Evolutionary conservation across 2,888 invertebrate species (phyloP), one percentile per base, ranked within the genome.

Genomic region (Calliphora vomitoria): DNA sequence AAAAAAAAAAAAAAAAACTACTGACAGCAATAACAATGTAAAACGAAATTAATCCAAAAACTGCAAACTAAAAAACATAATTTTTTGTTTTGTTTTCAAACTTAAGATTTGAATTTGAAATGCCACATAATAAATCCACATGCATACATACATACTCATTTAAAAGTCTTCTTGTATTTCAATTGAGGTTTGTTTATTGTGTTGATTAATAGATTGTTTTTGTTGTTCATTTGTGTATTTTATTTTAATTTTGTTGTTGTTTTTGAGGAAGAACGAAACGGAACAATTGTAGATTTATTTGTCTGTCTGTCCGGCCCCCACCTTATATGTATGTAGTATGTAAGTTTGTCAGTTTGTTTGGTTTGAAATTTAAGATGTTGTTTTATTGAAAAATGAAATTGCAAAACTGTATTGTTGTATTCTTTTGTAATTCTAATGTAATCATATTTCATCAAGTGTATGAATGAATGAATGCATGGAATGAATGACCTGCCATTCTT

Each of bases 371-470:
- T 85, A 85, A 87, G 87, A 75, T 85, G 69, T 58, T 74, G 74
- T 87, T 76, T 80, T 76, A 84, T 80, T 69, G 60, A 87, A 87
- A 78, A 82, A 78, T 60, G 3, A 72, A 84, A 87, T 87, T 87
- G 82, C 87, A 85, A 85, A 78, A 85, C 66, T 72, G 62, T 69
- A 44, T 53, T 74, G 55, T 60, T 71, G 31, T 78, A 81, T 85
- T 82, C 85, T 87, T 85, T 87, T 87, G 85, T 82, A 85, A 85
- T 87, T 87, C 79, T 78, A 80, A 80, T 87, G 80, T 81, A 87
- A 87, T 87, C 86, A 87, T 87, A 87, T 87, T 87, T 87, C 83
- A 87, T 87, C 66, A 87, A 84, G 80, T 83, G 71, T 60, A 55
- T 50, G 35, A 35, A 35, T 82, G 72, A 82, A 78, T 69, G 64